A percentile compares a stretch with the other conserved stretches of the same genome.
These are phyloP conservation scores for Eidolon dupreanum DNA, from an alignment of 2,797 vertebrate genomes.

Conservation along the genomic window DNA sequence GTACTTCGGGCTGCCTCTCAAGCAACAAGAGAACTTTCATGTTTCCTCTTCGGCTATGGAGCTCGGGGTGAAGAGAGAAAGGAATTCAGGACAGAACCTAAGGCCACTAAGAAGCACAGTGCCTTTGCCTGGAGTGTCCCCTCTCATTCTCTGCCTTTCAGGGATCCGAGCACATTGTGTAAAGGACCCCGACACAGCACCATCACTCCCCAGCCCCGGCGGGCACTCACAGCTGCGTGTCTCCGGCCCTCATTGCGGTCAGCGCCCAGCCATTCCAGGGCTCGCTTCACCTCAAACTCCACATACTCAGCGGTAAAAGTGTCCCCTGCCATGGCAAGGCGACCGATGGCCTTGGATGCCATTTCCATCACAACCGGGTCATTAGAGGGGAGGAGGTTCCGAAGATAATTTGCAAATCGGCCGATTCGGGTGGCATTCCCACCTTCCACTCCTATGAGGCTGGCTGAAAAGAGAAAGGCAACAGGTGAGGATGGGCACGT, in stretches of 20 bases:
- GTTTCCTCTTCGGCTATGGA: background rate
- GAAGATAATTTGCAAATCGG: slow-evolving; percentile 98
- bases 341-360: slow-evolving; percentile 98
- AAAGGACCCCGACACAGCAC: accelerated
- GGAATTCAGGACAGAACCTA: background rate
- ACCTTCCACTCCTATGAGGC: slow-evolving; percentile 97
- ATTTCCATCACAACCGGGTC: slow-evolving; percentile 99
- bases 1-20: background rate
- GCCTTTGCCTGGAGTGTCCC: background rate
- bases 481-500: background rate
- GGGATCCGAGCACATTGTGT: background rate
- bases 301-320: slow-evolving; percentile 99
- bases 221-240: slow-evolving; percentile 93
- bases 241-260: slow-evolving; percentile 97
- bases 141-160: background rate
- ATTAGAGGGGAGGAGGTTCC: slow-evolving; percentile 97
- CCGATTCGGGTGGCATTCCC: slow-evolving; percentile 98
- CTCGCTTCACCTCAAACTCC: slow-evolving; percentile 99
- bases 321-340: slow-evolving; percentile 98
- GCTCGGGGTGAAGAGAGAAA: background rate
- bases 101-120: background rate
- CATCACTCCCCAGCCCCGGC: background rate
- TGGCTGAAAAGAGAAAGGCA: slow-evolving; percentile 88
- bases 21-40: background rate
- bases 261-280: slow-evolving; percentile 97